Evolutionary conservation across 2,797 vertebrate species (phyloP), one percentile per base, ranked within the genome.

Genomic region (Peromyscus nudipes): DNA sequence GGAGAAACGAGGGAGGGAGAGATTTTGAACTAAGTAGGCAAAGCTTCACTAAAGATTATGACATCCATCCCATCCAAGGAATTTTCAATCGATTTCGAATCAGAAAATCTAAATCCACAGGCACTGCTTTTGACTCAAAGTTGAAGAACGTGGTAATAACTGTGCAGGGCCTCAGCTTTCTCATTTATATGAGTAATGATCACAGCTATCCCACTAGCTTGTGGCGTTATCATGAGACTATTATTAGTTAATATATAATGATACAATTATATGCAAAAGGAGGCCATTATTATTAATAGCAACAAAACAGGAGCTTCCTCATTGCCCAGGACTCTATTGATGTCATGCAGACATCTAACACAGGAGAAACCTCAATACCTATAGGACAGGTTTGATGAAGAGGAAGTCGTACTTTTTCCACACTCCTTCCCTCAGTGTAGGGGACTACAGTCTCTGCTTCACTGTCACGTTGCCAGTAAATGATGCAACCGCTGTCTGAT

Each of bases 41-140:
- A 86, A 34, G 9, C 31, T 91, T 95, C 31, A 84, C 31, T 93
- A 76, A 83, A 87, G 43, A 91, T 67, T 49, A 87, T 4, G 49
- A 87, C 29, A 49, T 87, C 64, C 27, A 92, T 93, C 46, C 49
- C 60, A 31, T 5, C 49, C 40, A n/a, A 57, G 31, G 43, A 76
- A 84, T 81, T 88, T 94, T 62, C 37, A 85, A 23, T 82, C 64
- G 67, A 89, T 92, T 91, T 96, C 19, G 8, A 96, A 80, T 94
- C 29, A 57, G 43, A 79, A 94, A 89, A 82, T 77, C n/a, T 75
- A 49, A 95, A 85, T 95, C 52, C 23, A 23, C 21, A 91, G 19
- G 67, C 55, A 88, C 67, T 43, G 13, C 87, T 92, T 77, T 37
- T 93, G 80, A 69, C 19, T 67, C 43, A 34, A 75, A 84, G 77